phyloP scores from a whole-genome alignment of 2,888 invertebrate species.

The Clusia tigrina region DNA sequence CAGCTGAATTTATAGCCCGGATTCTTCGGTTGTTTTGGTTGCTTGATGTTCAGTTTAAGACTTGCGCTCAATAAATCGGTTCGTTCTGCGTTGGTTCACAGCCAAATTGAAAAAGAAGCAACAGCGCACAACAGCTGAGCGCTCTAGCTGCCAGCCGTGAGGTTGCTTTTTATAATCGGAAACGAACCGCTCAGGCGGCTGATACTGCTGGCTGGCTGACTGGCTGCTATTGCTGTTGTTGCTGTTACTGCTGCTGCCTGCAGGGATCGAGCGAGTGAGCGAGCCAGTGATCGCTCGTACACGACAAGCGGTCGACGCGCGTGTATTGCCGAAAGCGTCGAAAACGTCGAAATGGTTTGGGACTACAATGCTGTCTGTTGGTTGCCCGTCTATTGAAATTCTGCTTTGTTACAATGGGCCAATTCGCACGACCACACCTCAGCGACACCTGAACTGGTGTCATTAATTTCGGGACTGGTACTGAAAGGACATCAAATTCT shows the following conservation, averaged over 20 bases:
- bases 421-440: no score
- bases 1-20: neutral
- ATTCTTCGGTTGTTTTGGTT: neutral
- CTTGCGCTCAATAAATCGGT: neutral
- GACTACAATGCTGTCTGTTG: no score
- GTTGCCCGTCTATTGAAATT: no score
- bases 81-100: conserved; percentile 57
- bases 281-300: no score
- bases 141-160: conserved; percentile 30
- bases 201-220: conserved; percentile 22
- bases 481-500: no score
- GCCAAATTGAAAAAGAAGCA: conserved; percentile 58
- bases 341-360: no score
- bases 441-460: no score
- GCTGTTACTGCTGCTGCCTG: conserved; percentile 14
- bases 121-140: conserved; percentile 43
- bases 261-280: no score
- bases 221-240: conserved; percentile 17
- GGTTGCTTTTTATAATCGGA: conserved; percentile 32
- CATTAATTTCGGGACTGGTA: no score
- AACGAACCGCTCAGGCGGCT: conserved; percentile 24
- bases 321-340: no score
- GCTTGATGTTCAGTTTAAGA: conserved; percentile 8
- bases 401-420: no score
- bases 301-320: no score